Conservation (phyloP, 2,797 vertebrate species). For the Cygnus olor region DNA sequence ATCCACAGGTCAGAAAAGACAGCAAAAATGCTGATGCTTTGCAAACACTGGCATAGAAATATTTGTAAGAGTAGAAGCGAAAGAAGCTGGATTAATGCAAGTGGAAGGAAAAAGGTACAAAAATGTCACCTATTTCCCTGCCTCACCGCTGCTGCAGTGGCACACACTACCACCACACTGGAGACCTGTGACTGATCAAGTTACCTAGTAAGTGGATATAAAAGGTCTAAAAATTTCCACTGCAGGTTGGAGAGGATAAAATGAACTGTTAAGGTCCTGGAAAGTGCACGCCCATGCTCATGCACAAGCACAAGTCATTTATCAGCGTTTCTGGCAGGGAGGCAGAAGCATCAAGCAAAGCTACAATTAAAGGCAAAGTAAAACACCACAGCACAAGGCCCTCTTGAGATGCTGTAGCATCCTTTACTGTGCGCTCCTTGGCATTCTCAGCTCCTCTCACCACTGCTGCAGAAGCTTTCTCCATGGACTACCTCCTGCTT, state of each 20-base stretch:
- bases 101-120: not conserved
- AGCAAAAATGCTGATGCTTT: not conserved
- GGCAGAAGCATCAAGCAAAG: not conserved
- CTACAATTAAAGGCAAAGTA: not conserved
- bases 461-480: not conserved
- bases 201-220: not conserved
- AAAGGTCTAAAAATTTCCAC: not conserved
- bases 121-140: not conserved
- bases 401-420: not conserved
- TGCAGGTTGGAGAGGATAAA: not conserved
- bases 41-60: not conserved
- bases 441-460: not conserved
- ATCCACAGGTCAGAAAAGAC: not conserved
- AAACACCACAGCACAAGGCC: not conserved
- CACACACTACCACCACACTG: rapidly evolving
- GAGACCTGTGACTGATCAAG: not conserved
- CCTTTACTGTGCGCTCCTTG: not conserved
- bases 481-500: not conserved
- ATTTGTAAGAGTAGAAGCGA: not conserved
- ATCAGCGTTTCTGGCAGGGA: not conserved
- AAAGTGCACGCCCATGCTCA: not conserved
- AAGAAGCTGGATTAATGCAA: not conserved
- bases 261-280: not conserved
- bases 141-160: not conserved
- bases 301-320: not conserved